A percentile compares a stretch with the other conserved stretches of the same genome.
These are phyloP conservation scores for Noctua comes DNA, from an alignment of 2,888 invertebrate genomes.

Conservation along the genomic window DNA sequence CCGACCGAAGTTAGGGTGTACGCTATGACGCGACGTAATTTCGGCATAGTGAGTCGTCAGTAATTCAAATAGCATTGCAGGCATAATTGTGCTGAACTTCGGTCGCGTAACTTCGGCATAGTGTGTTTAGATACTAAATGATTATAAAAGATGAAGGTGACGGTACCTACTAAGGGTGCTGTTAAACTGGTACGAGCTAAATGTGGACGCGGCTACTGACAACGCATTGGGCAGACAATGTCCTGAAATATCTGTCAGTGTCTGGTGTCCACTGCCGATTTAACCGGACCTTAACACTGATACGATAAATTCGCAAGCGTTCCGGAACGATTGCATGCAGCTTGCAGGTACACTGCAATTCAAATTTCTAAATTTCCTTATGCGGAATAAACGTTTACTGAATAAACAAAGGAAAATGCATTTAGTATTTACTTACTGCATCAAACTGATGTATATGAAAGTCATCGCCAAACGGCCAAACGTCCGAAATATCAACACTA, in stretches of 20 bases:
- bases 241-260: neutral
- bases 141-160: neutral
- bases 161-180: neutral
- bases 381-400: neutral
- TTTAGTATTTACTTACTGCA: neutral
- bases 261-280: neutral
- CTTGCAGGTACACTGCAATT: too few species aligned
- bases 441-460: constrained; percentile 1
- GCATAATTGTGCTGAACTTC: too few species aligned
- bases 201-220: neutral
- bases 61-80: too few species aligned
- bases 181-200: neutral
- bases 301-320: neutral
- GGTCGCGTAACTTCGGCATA: too few species aligned
- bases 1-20: too few species aligned
- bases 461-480: neutral
- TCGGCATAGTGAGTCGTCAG: too few species aligned
- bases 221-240: neutral
- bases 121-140: too few species aligned
- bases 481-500: neutral
- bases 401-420: constrained; percentile 4
- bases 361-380: neutral
- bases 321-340: neutral
- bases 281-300: neutral
- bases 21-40: too few species aligned